A percentile compares a stretch with the other conserved stretches of the same genome.
Evolutionary conservation across 2,113 vertebrate species (phyloP).

Genomic region (Empidonax alnorum): DNA sequence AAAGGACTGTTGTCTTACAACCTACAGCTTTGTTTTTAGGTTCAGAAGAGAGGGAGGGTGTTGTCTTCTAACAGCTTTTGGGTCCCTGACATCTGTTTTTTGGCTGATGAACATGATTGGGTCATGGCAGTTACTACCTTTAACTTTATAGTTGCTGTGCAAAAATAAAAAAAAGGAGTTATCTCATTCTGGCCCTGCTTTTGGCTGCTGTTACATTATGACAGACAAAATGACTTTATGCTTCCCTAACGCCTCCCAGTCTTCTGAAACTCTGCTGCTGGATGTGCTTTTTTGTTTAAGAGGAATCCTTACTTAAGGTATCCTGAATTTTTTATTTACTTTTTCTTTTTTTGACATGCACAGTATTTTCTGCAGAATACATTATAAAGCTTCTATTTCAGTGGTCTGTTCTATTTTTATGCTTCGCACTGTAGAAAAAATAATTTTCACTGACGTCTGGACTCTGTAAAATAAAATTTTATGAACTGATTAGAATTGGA

Average conservation of each 20-base stretch:
- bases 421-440: background rate
- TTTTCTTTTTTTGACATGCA: background rate
- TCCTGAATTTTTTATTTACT: background rate
- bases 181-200: background rate
- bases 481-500: background rate
- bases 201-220: background rate
- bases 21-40: background rate
- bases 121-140: background rate
- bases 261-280: background rate
- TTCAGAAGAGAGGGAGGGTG: background rate
- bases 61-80: background rate
- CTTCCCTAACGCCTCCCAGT: background rate
- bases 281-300: background rate
- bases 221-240: background rate
- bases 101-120: background rate
- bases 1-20: accelerated
- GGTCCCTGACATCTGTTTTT: background rate
- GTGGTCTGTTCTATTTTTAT: background rate
- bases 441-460: background rate
- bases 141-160: background rate
- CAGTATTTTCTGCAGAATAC: background rate
- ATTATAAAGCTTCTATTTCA: background rate
- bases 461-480: background rate
- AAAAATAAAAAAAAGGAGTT: background rate
- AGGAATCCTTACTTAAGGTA: background rate